phyloP scores from a whole-genome alignment of 2,113 vertebrate genomes.

The Corvus moneduloides region DNA sequence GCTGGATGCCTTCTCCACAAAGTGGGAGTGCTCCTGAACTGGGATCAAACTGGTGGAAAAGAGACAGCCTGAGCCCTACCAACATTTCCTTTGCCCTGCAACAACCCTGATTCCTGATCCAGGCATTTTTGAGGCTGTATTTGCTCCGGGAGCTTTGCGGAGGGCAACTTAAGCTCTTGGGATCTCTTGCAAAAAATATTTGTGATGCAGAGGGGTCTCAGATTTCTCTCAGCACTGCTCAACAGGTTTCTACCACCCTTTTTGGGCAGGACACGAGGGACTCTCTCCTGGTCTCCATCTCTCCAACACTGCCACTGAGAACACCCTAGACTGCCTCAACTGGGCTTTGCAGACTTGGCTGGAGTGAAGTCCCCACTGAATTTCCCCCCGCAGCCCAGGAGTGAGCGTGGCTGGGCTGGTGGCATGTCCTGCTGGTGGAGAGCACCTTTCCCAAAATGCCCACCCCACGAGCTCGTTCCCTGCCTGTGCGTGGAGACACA shows the following conservation, averaged over 20 bases:
- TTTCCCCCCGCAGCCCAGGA: not conserved
- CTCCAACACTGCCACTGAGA: not conserved
- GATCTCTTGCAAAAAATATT: not conserved
- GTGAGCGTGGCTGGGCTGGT: not conserved
- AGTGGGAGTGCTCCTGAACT: not conserved
- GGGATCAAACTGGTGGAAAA: not conserved
- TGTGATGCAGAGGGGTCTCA: not conserved
- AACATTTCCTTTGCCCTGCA: not conserved
- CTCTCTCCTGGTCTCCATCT: not conserved
- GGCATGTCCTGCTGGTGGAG: not conserved
- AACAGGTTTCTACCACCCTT: not conserved
- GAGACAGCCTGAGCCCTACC: not conserved
- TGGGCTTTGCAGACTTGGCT: not conserved
- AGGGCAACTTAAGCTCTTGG: not conserved
- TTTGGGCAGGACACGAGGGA: not conserved
- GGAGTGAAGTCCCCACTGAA: not conserved
- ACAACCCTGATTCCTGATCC: not conserved
- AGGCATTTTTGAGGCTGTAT: not conserved
- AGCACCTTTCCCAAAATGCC: not conserved
- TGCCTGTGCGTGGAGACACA: too few relatives aligned
- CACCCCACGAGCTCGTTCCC: too few relatives aligned
- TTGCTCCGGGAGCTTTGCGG: not conserved
- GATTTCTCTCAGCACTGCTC: not conserved
- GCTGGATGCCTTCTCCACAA: not conserved
- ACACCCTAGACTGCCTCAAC: not conserved